These are phyloP conservation scores for Lampris megalopsis DNA, from an alignment of 2,113 vertebrate genomes.

Conservation along the genomic window DNA sequence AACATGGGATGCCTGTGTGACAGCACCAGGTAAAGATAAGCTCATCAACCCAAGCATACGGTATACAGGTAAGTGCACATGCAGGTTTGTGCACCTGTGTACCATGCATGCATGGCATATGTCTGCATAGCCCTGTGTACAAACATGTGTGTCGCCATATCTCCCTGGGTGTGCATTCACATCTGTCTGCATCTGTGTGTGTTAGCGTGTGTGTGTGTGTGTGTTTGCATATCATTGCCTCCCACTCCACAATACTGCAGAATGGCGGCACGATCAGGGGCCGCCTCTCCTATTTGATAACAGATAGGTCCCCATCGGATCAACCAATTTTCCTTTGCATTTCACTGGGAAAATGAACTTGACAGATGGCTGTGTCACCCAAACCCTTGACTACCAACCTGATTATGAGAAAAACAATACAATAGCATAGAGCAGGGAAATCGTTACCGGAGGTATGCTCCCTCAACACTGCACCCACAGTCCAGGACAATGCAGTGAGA, in stretches of 20 bases:
- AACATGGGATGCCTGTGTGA: slow-evolving; percentile 81
- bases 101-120: slow-evolving; percentile 10
- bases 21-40: slow-evolving; percentile 67
- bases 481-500: slow-evolving; percentile 91
- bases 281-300: slow-evolving; percentile 87
- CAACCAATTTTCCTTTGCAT: slow-evolving; percentile 96
- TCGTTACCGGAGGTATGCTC: slow-evolving; percentile 91
- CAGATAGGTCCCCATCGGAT: slow-evolving; percentile 92
- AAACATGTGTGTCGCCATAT: background rate
- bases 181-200: slow-evolving; percentile 17
- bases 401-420: slow-evolving; percentile 99
- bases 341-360: slow-evolving; percentile 99
- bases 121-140: slow-evolving; percentile 5
- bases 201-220: background rate
- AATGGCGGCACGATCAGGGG: slow-evolving; percentile 69
- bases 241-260: slow-evolving; percentile 56
- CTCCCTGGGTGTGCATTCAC: slow-evolving; percentile 11
- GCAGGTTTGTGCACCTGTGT: background rate
- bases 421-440: slow-evolving; percentile 94
- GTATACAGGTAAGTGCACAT: slow-evolving; percentile 77
- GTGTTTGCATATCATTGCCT: slow-evolving; percentile 26
- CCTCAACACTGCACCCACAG: slow-evolving; percentile 88
- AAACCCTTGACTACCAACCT: slow-evolving; percentile 98
- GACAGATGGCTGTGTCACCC: slow-evolving; percentile 99
- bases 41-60: slow-evolving; percentile 73